A percentile compares a stretch with the other conserved stretches of the same genome.
phyloP scores from a whole-genome alignment of 2,797 vertebrate species.

The Centropyge bicolor region DNA sequence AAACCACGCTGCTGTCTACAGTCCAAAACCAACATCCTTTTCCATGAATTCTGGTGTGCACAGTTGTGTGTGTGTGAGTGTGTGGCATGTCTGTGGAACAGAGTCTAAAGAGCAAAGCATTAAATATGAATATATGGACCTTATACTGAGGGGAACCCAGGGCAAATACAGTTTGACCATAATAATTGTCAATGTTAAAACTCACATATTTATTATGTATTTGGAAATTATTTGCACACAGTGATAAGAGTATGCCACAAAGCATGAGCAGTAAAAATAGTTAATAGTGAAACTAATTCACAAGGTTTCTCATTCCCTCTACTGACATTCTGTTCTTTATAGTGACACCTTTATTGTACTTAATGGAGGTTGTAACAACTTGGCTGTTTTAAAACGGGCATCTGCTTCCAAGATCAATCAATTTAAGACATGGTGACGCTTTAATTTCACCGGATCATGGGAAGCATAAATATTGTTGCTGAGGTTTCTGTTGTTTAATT shows the following conservation, averaged over 20 bases:
- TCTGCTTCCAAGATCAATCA: too few species aligned
- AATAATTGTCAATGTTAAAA: background rate
- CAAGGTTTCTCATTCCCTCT: too few species aligned
- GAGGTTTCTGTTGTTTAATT: background rate
- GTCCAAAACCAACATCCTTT: constrained; percentile 72
- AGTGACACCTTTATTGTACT: background rate
- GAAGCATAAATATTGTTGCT: background rate
- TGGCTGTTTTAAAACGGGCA: background rate
- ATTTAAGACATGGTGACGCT: background rate
- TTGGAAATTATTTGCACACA: background rate
- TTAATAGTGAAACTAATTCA: background rate
- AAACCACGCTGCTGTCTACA: constrained; percentile 40
- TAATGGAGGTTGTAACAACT: too few species aligned
- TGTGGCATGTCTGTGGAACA: constrained; percentile 1
- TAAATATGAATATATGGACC: constrained; percentile 21
- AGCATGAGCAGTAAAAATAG: background rate
- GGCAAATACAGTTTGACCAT: background rate
- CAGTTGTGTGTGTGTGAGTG: constrained; percentile 4
- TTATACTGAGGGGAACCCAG: constrained; percentile 14
- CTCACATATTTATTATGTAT: background rate
- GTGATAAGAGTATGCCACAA: background rate
- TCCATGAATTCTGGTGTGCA: constrained; percentile 23
- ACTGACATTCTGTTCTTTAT: too few species aligned
- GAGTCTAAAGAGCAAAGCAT: constrained; percentile 7
- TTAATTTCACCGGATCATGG: background rate